phyloP scores from a whole-genome alignment of 2,113 vertebrate species.

The Lasiurus cinereus region DNA sequence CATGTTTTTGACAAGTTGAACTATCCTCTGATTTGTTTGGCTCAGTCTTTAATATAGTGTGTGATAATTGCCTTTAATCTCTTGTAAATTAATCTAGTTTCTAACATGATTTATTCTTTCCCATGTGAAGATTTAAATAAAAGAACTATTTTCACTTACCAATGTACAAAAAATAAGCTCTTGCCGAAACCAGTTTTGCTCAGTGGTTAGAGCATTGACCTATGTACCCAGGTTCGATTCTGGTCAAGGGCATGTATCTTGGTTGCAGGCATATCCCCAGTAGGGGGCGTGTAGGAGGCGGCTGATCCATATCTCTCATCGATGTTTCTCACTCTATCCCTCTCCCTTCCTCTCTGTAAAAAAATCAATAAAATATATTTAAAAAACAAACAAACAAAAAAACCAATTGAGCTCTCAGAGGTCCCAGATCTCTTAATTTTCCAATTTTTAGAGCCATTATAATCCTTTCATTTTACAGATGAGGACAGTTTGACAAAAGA shows the following conservation, averaged over 20 bases:
- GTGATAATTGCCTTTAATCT: slow-evolving; percentile 22
- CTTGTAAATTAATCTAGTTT: neutral
- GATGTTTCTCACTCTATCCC: too few species aligned
- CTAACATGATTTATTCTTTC: slow-evolving; percentile 10
- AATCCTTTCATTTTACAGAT: neutral
- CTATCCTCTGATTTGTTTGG: neutral
- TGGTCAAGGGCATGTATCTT: too few species aligned
- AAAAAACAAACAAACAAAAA: too few species aligned
- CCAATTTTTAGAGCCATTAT: neutral
- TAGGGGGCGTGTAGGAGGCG: too few species aligned
- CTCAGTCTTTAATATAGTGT: neutral
- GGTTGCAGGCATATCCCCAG: too few species aligned
- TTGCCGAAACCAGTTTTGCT: too few species aligned
- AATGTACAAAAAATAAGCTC: neutral
- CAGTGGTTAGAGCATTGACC: too few species aligned
- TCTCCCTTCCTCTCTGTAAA: too few species aligned
- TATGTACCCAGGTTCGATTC: too few species aligned
- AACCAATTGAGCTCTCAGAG: neutral
- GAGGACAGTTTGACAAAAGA: neutral
- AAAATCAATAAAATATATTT: too few species aligned
- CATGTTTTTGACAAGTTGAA: neutral
- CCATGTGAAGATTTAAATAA: neutral
- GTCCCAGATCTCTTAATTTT: neutral
- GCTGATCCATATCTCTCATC: too few species aligned
- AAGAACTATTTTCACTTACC: neutral